Percentiles rank a stretch among this genome's conserved stretches.
Conservation (phyloP, 1,140 invertebrate genomes). For the Sitophilus oryzae region DNA sequence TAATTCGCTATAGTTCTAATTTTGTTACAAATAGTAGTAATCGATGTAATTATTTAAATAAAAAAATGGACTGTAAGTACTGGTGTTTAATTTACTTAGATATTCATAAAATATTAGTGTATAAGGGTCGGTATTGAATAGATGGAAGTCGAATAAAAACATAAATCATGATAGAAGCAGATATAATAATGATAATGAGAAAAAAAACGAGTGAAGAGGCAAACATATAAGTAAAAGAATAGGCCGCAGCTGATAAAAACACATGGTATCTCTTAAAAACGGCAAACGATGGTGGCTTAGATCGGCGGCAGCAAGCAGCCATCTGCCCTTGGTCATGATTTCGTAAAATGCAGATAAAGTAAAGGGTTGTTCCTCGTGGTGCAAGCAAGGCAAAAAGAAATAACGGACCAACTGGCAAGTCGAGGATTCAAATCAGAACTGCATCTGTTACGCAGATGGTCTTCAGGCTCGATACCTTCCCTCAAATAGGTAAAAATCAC, state of each 20-base stretch:
- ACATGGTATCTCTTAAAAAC: slow-evolving; percentile 36
- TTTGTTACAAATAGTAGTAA: too few relatives aligned
- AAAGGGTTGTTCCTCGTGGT: slow-evolving; percentile 31
- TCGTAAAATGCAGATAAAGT: slow-evolving; percentile 39
- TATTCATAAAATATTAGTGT: too few relatives aligned
- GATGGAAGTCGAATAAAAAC: too few relatives aligned
- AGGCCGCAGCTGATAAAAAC: slow-evolving; percentile 36
- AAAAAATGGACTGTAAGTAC: too few relatives aligned
- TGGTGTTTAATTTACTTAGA: too few relatives aligned
- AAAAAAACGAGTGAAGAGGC: not conserved
- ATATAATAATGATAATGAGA: too few relatives aligned
- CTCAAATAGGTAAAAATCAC: slow-evolving; percentile 32
- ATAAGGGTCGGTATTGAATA: too few relatives aligned
- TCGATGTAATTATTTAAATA: too few relatives aligned
- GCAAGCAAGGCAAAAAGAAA: slow-evolving; percentile 38
- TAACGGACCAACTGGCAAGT: slow-evolving; percentile 34
- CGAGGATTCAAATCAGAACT: slow-evolving; percentile 39
- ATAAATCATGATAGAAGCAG: too few relatives aligned
- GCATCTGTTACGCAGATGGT: slow-evolving; percentile 42
- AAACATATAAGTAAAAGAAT: slow-evolving; percentile 14
- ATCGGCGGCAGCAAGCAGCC: slow-evolving; percentile 26
- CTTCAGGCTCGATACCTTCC: slow-evolving; percentile 33
- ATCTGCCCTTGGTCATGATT: slow-evolving; percentile 41
- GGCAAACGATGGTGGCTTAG: slow-evolving; percentile 18
- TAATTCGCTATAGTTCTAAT: too few relatives aligned